A percentile compares a stretch with the other conserved stretches of the same genome.
Conservation (phyloP, 1,140 invertebrate genomes). For the Heterodera schachtii region DNA sequence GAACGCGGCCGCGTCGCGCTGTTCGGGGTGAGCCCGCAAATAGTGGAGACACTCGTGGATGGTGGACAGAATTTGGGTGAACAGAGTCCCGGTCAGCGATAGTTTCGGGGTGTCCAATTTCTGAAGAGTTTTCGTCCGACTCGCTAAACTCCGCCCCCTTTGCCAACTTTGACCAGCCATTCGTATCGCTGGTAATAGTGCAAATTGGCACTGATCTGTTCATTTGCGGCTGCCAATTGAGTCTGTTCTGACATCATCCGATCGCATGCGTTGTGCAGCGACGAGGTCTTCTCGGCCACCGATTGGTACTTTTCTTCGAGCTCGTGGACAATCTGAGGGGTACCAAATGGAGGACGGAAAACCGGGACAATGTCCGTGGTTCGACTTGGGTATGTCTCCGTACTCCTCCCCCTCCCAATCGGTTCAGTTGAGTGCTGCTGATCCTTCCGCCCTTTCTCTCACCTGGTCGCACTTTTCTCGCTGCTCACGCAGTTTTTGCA, state of each 20-base stretch:
- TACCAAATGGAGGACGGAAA: neutral
- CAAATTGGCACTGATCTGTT: constrained; percentile 63
- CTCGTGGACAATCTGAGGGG: constrained; percentile 52
- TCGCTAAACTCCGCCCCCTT: neutral
- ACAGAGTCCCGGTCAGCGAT: constrained; percentile 58
- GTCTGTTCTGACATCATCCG: constrained; percentile 62
- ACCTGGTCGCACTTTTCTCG: constrained; percentile 38
- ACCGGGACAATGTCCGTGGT: too few species aligned
- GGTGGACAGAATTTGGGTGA: constrained; percentile 63
- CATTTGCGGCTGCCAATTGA: constrained; percentile 57
- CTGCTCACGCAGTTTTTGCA: constrained; percentile 27
- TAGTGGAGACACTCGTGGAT: constrained; percentile 63
- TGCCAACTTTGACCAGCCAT: constrained; percentile 58
- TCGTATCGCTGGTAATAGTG: constrained; percentile 65
- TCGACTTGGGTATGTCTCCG: constrained; percentile 16
- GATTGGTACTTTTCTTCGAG: constrained; percentile 52
- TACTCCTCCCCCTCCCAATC: neutral
- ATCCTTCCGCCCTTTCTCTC: neutral
- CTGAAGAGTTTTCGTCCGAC: constrained; percentile 25
- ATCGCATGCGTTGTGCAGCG: constrained; percentile 63
- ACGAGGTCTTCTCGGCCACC: constrained; percentile 60
- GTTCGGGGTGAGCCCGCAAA: constrained; percentile 53
- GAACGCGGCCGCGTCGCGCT: constrained; percentile 55
- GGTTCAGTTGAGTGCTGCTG: neutral
- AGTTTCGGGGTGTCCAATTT: constrained; percentile 54